Percentiles rank a stretch among this genome's conserved stretches.
phyloP scores from a whole-genome alignment of 2,797 vertebrate genomes.

The Schizopygopsis malacanthus region DNA sequence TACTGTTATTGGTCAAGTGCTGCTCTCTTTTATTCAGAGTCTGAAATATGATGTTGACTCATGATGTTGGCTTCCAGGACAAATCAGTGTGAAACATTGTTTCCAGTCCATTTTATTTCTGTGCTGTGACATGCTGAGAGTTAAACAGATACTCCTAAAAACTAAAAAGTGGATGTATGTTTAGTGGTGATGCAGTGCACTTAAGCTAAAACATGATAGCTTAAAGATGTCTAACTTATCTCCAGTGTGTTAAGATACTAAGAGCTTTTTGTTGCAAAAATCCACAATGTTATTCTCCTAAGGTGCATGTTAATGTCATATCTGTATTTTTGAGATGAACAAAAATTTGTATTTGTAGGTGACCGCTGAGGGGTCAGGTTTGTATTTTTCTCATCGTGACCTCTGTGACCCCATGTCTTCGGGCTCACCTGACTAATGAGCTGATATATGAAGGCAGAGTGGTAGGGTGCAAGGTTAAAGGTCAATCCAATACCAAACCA shows the following conservation, averaged over 20 bases:
- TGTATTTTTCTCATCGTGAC: conserved; percentile 32
- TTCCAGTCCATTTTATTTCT: neutral
- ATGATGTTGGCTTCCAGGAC: neutral
- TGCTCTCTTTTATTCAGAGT: neutral
- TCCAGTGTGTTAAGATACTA: conserved; percentile 22
- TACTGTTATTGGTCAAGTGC: neutral
- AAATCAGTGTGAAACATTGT: neutral
- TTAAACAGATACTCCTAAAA: neutral
- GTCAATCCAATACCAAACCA: conserved; percentile 51
- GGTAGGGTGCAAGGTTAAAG: conserved; percentile 58
- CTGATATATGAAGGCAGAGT: neutral
- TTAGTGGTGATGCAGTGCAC: conserved; percentile 20
- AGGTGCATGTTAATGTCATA: neutral
- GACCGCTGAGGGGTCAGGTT: neutral
- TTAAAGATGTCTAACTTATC: conserved; percentile 6
- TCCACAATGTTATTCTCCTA: conserved; percentile 1
- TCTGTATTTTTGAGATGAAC: conserved; percentile 11
- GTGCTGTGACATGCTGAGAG: neutral
- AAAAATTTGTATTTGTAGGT: neutral
- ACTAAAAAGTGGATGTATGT: neutral
- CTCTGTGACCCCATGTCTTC: conserved; percentile 23
- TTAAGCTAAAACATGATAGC: conserved; percentile 32
- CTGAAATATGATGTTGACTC: neutral
- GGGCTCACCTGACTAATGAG: conserved; percentile 58
- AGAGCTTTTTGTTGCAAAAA: conserved; percentile 7